Percentiles rank a stretch among this genome's conserved stretches.
phyloP scores from a whole-genome alignment of 2,797 vertebrate genomes.

The Dendrocincla fuliginosa region DNA sequence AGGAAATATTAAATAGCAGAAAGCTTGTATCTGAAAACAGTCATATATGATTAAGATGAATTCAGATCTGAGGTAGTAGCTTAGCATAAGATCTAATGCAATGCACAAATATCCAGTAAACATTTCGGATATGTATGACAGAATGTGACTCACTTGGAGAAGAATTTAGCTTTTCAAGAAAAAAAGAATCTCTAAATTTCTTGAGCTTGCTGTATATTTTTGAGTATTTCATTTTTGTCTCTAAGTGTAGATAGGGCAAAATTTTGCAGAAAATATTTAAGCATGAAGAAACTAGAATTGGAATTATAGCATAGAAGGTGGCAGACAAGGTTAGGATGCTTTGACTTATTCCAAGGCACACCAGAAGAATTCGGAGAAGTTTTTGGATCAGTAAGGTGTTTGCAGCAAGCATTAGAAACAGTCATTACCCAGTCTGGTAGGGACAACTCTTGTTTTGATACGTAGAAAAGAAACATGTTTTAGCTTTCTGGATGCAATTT shows the following conservation, averaged over 20 bases:
- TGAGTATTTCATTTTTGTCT: background rate
- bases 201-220: background rate
- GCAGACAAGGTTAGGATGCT: background rate
- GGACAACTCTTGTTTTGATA: background rate
- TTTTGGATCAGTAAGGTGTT: background rate
- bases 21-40: background rate
- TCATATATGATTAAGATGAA: background rate
- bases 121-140: background rate
- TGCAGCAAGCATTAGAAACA: background rate
- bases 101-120: background rate
- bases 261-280: background rate
- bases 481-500: background rate
- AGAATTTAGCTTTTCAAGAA: background rate
- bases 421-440: background rate
- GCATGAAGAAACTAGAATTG: background rate
- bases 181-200: background rate
- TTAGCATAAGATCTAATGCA: background rate
- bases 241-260: background rate
- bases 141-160: background rate
- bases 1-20: background rate
- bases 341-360: background rate
- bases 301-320: background rate
- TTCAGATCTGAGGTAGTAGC: background rate
- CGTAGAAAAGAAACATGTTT: fast-evolving
- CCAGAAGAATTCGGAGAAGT: background rate